Conservation (phyloP, 2,888 invertebrate species). For the Rosalia funebris region DNA sequence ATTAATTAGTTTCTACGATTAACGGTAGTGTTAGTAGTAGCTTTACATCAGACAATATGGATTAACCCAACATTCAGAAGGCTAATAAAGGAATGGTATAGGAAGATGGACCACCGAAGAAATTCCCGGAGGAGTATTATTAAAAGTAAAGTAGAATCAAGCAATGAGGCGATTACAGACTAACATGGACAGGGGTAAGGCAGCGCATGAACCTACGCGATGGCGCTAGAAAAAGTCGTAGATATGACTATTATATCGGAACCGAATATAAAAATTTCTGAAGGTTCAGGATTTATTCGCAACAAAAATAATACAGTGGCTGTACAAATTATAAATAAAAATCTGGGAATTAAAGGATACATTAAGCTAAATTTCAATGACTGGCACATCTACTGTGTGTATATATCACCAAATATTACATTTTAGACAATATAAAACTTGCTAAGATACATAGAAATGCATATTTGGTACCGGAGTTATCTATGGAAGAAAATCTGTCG, state of each 20-base stretch:
- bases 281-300: slow-evolving; percentile 1
- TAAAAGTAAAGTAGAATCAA: neutral
- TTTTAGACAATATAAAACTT: too few species aligned
- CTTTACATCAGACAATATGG: too few species aligned
- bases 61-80: slow-evolving; percentile 1
- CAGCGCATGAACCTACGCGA: slow-evolving; percentile 18
- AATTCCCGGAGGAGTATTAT: neutral
- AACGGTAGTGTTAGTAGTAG: too few species aligned
- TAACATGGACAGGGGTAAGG: slow-evolving; percentile 9
- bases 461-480: too few species aligned
- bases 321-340: neutral
- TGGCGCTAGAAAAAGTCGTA: slow-evolving; percentile 8
- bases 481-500: too few species aligned
- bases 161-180: too few species aligned
- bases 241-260: slow-evolving; percentile 16
- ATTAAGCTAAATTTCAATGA: slow-evolving; percentile 29
- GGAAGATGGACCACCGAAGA: neutral
- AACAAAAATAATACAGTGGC: slow-evolving; percentile 8
- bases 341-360: too few species aligned
- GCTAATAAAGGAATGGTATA: neutral
- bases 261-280: slow-evolving; percentile 16
- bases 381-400: neutral
- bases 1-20: too few species aligned
- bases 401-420: too few species aligned
- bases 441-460: too few species aligned